Conservation (phyloP, 2,797 vertebrate species). For the Hippocampus kuda region DNA sequence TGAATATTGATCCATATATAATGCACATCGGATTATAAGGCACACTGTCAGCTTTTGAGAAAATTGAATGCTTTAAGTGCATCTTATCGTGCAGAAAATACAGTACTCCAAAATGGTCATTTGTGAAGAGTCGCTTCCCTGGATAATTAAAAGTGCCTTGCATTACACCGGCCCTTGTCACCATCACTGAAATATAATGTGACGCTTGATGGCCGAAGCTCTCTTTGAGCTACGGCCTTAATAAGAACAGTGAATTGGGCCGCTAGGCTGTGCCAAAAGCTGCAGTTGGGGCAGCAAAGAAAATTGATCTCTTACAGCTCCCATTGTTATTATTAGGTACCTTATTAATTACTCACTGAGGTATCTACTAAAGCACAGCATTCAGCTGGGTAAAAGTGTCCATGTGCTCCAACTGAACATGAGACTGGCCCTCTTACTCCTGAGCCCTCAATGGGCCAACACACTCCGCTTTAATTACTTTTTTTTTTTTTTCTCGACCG, state of each 20-base stretch:
- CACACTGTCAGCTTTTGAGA: no score
- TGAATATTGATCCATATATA: no score
- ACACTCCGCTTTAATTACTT: background rate
- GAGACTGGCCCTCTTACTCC: constrained; percentile 51
- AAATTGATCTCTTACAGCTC: constrained; percentile 49
- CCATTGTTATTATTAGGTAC: constrained; percentile 67
- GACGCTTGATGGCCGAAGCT: background rate
- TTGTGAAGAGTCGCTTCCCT: background rate
- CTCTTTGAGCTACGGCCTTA: background rate
- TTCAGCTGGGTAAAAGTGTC: constrained; percentile 54
- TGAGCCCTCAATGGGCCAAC: constrained; percentile 37
- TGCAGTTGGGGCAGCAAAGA: constrained; percentile 41
- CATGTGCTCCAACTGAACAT: constrained; percentile 27
- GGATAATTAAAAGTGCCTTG: background rate
- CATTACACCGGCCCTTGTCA: background rate
- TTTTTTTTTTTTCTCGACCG: background rate
- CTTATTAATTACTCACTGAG: constrained; percentile 67
- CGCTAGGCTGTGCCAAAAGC: constrained; percentile 29
- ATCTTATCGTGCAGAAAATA: no score
- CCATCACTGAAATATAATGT: background rate
- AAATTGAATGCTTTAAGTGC: no score
- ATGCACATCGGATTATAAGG: no score
- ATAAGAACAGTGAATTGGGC: constrained; percentile 27
- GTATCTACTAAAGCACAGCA: constrained; percentile 65
- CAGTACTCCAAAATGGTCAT: background rate